Conservation (phyloP, 2,113 vertebrate genomes). For the Indri indri region DNA sequence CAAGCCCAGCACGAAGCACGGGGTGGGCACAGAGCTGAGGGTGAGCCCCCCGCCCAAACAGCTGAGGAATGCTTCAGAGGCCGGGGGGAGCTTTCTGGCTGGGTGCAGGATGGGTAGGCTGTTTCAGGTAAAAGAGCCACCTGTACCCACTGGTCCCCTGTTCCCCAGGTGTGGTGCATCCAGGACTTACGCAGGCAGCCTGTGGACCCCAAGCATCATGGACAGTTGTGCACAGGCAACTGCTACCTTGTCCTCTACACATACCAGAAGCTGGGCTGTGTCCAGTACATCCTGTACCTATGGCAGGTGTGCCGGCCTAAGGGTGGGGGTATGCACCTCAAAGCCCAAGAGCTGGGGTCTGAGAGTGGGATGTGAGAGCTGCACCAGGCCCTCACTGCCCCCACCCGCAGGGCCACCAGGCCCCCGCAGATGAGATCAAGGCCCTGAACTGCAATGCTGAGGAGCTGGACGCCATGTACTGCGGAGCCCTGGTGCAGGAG, state of each 20-base stretch:
- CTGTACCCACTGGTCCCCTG: accelerated
- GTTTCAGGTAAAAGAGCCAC: neutral
- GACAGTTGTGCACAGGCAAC: slow-evolving; percentile 88
- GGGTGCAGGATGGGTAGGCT: neutral
- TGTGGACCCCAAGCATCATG: slow-evolving; percentile 78
- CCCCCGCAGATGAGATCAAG: slow-evolving; percentile 84
- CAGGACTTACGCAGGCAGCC: slow-evolving; percentile 86
- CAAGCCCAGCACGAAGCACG: neutral
- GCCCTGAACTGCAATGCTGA: slow-evolving; percentile 86
- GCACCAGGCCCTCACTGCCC: neutral
- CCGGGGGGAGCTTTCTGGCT: neutral
- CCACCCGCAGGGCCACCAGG: slow-evolving; percentile 85
- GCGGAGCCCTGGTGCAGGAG: slow-evolving; percentile 86
- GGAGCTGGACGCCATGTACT: slow-evolving; percentile 85
- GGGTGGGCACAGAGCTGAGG: neutral
- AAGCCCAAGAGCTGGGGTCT: neutral
- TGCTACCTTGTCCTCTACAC: slow-evolving; percentile 93
- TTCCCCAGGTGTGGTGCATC: slow-evolving; percentile 88
- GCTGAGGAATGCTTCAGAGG: neutral
- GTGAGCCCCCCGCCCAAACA: too few species aligned
- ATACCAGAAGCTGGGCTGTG: slow-evolving; percentile 83
- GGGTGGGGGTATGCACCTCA: neutral
- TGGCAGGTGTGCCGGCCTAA: slow-evolving; percentile 88
- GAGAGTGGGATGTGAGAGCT: neutral
- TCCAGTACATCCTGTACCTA: slow-evolving; percentile 89